phyloP scores from a whole-genome alignment of 2,888 invertebrate genomes.

The Tillus elongatus region DNA sequence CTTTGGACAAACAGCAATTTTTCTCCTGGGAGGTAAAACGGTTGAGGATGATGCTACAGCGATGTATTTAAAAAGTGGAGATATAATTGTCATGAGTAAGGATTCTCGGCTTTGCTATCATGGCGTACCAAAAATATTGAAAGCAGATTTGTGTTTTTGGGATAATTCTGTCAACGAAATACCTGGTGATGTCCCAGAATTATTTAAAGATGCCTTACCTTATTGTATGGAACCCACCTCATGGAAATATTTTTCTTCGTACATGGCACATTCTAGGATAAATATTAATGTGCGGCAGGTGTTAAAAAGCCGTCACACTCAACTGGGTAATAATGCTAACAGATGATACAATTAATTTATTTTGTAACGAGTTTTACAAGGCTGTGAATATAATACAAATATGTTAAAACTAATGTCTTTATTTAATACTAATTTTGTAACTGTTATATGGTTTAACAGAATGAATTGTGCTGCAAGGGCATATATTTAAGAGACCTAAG shows the following conservation, averaged over 20 bases:
- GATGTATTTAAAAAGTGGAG: conserved; percentile 77
- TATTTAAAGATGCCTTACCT: too few species aligned
- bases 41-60: conserved; percentile 59
- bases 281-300: conserved; percentile 95
- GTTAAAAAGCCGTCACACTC: conserved; percentile 50
- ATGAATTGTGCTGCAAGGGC: conserved; percentile 29
- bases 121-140: conserved; percentile 81
- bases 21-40: conserved; percentile 77
- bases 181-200: too few species aligned
- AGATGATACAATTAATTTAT: conserved; percentile 5
- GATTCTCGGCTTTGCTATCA: conserved; percentile 81
- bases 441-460: conserved; percentile 26
- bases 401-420: too few species aligned
- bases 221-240: conserved; percentile 30
- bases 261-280: conserved; percentile 66
- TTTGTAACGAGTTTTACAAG: background rate
- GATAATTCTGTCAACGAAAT: conserved; percentile 16
- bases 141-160: conserved; percentile 46
- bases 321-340: conserved; percentile 28
- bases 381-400: too few species aligned
- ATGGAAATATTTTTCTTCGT: conserved; percentile 52
- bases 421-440: conserved; percentile 20
- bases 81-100: conserved; percentile 84
- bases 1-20: conserved; percentile 92
- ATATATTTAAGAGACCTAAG: conserved; percentile 29